These are phyloP conservation scores for Spea hammondii DNA, from an alignment of 2,797 vertebrate species.

Conservation along the genomic window DNA sequence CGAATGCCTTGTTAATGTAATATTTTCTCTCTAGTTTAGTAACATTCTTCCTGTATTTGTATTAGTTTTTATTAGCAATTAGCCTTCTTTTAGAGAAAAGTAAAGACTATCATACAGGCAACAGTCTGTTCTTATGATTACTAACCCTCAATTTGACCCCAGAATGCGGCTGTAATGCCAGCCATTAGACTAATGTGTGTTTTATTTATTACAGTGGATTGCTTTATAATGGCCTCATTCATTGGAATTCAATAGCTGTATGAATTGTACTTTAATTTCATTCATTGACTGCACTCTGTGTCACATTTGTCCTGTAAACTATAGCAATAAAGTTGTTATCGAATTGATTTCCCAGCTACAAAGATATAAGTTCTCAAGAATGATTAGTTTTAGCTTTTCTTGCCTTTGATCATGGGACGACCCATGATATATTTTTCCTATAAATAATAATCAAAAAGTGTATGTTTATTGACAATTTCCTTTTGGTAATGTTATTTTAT, in stretches of 20 bases:
- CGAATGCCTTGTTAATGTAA: conserved; percentile 2
- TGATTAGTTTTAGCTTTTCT: no score
- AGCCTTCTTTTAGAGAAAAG: background rate
- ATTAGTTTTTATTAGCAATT: conserved; percentile 1
- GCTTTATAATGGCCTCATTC: conserved; percentile 1
- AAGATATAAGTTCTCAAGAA: no score
- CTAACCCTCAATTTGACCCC: background rate
- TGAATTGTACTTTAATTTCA: background rate
- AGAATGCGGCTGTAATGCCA: background rate
- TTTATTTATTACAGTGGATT: background rate
- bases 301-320: background rate
- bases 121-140: background rate
- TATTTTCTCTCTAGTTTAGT: background rate
- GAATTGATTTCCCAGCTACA: no score
- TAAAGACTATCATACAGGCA: background rate
- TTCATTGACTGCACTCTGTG: background rate
- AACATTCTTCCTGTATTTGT: background rate
- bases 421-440: no score
- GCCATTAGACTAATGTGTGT: background rate
- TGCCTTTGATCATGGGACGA: no score
- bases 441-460: no score
- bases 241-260: background rate
- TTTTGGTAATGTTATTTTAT: no score
- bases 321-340: no score
- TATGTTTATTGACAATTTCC: no score